Evolutionary conservation across 2,113 vertebrate genomes (phyloP), one percentile per base, ranked within the genome.

Genomic region (Gopherus evgoodei): DNA sequence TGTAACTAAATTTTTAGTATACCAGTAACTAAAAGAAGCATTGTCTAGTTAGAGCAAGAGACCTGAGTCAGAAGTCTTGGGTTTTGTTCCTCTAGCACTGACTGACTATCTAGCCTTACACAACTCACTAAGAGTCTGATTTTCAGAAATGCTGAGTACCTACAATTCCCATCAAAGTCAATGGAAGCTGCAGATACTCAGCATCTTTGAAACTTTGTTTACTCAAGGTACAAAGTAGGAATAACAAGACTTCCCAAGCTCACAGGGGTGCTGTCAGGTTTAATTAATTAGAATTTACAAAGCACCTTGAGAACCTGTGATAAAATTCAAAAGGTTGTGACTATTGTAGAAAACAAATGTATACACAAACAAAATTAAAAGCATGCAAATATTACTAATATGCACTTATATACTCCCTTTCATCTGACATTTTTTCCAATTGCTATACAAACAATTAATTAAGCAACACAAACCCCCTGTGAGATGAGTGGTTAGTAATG

Each of bases 231-330:
- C 82, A 81, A 5, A 88, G 59, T 12, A 38, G 47, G 79, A 62
- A 27, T 93, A 93, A 95, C 81, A 69, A 91, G 79, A 87, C 80
- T 38, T 29, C 86, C 90, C 91, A 85, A 85, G 88, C 84, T 35
- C 59, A 5, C 42, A 52, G 65, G 5, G 17, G 22, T 42, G 78
- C 83, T 92, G 59, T 81, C 92, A 91, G 75, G 3, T 2, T 54
- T 81, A 93, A 54, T 79, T 95, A 95, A 90, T 89, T 83, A 90
- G 84, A 94, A 94, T 86, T 87, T 80, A n/a, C 16, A 52, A 87
- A 85, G 59, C 92, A 87, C 76, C 42, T 87, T 91, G 86, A 93
- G 91, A 91, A 83, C 12, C 90, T 50, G 47, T n/a, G 76, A 84
- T 91, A 92, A 89, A 3, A 93, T 87, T 93, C 42, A 87, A 89